These are phyloP conservation scores for Aspidiotus rigidus DNA, from an alignment of 2,888 invertebrate genomes.

Conservation along the genomic window DNA sequence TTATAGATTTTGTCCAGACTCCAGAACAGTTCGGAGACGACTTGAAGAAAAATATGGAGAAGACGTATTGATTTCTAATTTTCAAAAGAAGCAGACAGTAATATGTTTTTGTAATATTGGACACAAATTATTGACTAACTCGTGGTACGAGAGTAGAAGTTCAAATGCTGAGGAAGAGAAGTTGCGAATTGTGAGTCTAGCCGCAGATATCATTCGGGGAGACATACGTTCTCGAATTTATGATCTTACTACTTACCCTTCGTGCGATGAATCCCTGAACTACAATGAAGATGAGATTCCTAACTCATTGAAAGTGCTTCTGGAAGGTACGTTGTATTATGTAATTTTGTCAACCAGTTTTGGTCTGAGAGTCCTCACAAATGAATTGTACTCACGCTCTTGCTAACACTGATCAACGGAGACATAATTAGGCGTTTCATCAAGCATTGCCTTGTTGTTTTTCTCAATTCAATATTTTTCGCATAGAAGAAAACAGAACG, in stretches of 20 bases:
- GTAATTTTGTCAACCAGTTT: not conserved
- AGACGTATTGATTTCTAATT: constrained; percentile 26
- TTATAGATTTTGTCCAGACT: too few species aligned
- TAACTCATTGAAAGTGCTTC: not conserved
- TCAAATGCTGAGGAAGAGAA: constrained; percentile 38
- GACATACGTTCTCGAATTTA: constrained; percentile 40
- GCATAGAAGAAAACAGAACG: too few species aligned
- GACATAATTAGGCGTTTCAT: too few species aligned
- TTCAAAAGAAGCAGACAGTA: constrained; percentile 6
- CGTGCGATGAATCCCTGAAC: constrained; percentile 38
- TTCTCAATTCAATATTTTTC: too few species aligned
- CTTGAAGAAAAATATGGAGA: constrained; percentile 21
- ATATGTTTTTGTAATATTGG: constrained; percentile 24
- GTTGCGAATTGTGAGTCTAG: constrained; percentile 40
- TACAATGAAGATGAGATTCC: constrained; percentile 34
- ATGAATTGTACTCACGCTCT: too few species aligned
- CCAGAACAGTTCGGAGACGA: constrained; percentile 19
- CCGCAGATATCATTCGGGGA: constrained; percentile 40
- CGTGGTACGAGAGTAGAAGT: constrained; percentile 40
- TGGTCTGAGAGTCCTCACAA: too few species aligned
- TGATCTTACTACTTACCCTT: constrained; percentile 39
- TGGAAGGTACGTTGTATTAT: not conserved
- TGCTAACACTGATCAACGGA: too few species aligned
- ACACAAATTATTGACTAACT: constrained; percentile 14
- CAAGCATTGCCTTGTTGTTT: too few species aligned